A percentile compares a stretch with the other conserved stretches of the same genome.
phyloP scores from a whole-genome alignment of 2,888 invertebrate genomes.

The Sphaerophoria rueppellii region DNA sequence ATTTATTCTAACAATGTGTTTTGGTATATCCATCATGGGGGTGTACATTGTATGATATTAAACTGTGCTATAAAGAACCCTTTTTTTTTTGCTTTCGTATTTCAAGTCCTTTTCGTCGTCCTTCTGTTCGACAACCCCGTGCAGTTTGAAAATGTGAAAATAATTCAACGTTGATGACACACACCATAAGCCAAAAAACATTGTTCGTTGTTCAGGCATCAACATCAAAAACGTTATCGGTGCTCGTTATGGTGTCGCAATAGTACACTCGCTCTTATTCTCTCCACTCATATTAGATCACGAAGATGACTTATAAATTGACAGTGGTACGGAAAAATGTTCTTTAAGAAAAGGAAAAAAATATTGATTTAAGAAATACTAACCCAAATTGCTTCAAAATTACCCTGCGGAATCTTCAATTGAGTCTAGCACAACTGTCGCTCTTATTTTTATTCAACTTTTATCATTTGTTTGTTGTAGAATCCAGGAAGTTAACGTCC shows the following conservation, averaged over 20 bases:
- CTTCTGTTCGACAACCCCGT: not conserved
- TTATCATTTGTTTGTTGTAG: no score
- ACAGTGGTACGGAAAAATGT: slow-evolving; percentile 31
- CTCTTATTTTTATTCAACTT: no score
- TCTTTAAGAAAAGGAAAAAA: not conserved
- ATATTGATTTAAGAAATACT: not conserved
- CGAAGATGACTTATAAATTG: slow-evolving; percentile 45
- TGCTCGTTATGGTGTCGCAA: slow-evolving; percentile 51
- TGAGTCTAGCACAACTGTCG: no score
- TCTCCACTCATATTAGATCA: slow-evolving; percentile 27
- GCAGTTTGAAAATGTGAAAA: slow-evolving; percentile 56
- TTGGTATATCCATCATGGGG: slow-evolving; percentile 36
- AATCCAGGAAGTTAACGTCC: no score
- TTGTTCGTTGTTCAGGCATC: slow-evolving; percentile 44
- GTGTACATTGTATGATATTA: slow-evolving; percentile 9
- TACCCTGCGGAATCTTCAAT: no score
- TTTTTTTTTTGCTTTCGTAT: no score
- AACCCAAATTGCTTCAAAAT: no score
- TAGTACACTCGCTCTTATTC: not conserved
- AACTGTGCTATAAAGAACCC: slow-evolving; percentile 5
- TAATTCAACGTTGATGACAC: slow-evolving; percentile 71
- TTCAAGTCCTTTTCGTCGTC: no score
- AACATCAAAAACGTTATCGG: slow-evolving; percentile 30
- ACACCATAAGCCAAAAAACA: slow-evolving; percentile 62
- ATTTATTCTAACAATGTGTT: slow-evolving; percentile 26